These are phyloP conservation scores for Diadema setosum DNA, from an alignment of 35 echinoderm and acorn worm genomes.

Conservation along the genomic window DNA sequence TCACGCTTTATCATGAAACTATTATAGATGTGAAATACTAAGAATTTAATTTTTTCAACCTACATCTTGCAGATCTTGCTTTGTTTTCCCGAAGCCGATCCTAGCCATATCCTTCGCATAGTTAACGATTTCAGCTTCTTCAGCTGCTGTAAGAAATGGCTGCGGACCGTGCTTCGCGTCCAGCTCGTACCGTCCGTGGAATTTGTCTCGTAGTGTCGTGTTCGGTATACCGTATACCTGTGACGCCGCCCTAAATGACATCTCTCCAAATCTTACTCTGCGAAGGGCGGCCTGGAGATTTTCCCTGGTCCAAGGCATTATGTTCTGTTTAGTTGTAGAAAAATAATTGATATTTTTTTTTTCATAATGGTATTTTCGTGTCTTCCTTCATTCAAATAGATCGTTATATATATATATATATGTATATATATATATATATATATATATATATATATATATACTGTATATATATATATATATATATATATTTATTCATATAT, in stretches of 20 bases:
- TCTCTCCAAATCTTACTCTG: background rate
- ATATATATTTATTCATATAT: no score
- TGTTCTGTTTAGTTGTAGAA: no score
- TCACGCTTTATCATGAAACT: background rate
- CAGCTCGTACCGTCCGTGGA: background rate
- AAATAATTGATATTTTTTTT: no score
- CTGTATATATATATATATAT: no score
- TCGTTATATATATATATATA: no score
- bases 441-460: no score
- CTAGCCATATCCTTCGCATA: background rate
- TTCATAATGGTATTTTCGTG: no score
- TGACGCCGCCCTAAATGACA: background rate
- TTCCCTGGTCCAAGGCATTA: background rate
- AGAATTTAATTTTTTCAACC: background rate
- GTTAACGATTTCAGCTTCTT: background rate
- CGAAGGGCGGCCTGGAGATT: background rate
- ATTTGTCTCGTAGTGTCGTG: background rate
- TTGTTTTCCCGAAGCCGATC: background rate
- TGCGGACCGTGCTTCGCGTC: background rate
- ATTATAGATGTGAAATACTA: background rate
- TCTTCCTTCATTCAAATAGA: no score
- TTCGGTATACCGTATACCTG: background rate
- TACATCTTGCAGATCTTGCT: background rate
- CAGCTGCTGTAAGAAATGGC: background rate
- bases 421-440: no score